Conservation (phyloP, 2,888 invertebrate genomes). For the Coelogynopora nodosa region DNA sequence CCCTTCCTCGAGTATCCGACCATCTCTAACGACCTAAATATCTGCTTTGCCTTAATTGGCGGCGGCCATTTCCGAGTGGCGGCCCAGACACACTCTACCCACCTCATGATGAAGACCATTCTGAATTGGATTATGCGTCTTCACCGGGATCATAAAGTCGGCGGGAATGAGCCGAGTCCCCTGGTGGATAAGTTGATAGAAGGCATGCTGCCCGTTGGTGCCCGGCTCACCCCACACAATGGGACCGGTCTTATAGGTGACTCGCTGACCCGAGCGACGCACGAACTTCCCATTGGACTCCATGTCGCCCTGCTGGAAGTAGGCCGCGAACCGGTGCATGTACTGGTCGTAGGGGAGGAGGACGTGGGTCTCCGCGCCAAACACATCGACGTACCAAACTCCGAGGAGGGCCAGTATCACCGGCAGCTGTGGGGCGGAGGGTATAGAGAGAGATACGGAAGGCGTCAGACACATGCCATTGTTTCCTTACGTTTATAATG, state of each 20-base stretch:
- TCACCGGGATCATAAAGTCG: conserved; percentile 89
- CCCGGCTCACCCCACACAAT: conserved; percentile 97
- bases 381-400: conserved; percentile 85
- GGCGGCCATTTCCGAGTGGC: no score
- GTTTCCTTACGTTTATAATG: no score
- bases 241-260: conserved; percentile 68
- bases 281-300: conserved; percentile 92
- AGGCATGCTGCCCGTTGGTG: conserved; percentile 98
- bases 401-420: conserved; percentile 81
- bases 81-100: conserved; percentile 41
- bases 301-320: conserved; percentile 99
- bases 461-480: no score
- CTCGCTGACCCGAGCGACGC: conserved; percentile 62
- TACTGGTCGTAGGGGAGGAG: conserved; percentile 94
- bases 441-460: no score
- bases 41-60: no score
- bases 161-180: conserved; percentile 83
- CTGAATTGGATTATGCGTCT: conserved; percentile 80
- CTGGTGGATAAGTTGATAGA: conserved; percentile 97
- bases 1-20: no score
- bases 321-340: conserved; percentile 94
- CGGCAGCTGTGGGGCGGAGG: conserved; percentile 71
- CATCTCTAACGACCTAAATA: no score
- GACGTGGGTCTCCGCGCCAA: conserved; percentile 88
- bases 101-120: conserved; percentile 80